A percentile compares a stretch with the other conserved stretches of the same genome.
Evolutionary conservation across 2,113 vertebrate genomes (phyloP).

Genomic region (Haplochromis vanheusdeni): DNA sequence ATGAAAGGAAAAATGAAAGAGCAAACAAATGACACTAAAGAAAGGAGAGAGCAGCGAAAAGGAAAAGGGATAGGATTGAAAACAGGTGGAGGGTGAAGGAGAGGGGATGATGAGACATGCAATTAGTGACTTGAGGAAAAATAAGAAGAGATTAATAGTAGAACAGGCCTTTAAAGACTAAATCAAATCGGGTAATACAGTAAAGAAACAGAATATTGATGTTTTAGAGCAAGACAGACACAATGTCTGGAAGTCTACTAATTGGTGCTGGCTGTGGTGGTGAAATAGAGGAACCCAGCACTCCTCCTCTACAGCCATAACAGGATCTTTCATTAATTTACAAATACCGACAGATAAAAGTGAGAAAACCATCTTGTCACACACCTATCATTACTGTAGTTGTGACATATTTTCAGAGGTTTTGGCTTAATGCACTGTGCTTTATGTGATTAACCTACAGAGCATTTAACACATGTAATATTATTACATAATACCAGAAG

Average conservation of each 20-base stretch:
- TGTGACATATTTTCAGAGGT: background rate
- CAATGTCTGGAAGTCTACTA: background rate
- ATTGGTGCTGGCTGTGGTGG: conserved; percentile 4
- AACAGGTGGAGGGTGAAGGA: background rate
- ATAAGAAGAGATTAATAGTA: background rate
- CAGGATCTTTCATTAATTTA: background rate
- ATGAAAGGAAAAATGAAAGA: background rate
- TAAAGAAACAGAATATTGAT: background rate
- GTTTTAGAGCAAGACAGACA: background rate
- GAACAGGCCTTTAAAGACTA: background rate
- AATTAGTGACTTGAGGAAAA: background rate
- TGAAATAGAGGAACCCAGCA: background rate
- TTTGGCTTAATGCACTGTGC: background rate
- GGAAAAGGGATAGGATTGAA: background rate
- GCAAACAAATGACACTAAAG: background rate
- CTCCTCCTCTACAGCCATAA: background rate
- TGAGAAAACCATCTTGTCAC: background rate
- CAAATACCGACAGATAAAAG: background rate
- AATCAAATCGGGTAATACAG: background rate
- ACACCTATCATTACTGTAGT: background rate
- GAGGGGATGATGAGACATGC: background rate
- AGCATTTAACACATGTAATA: background rate
- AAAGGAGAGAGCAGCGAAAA: background rate
- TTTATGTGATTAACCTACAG: background rate
- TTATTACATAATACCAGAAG: background rate